Evolutionary conservation across 2,113 vertebrate genomes (phyloP).

Genomic region (Chaetodon auriga): DNA sequence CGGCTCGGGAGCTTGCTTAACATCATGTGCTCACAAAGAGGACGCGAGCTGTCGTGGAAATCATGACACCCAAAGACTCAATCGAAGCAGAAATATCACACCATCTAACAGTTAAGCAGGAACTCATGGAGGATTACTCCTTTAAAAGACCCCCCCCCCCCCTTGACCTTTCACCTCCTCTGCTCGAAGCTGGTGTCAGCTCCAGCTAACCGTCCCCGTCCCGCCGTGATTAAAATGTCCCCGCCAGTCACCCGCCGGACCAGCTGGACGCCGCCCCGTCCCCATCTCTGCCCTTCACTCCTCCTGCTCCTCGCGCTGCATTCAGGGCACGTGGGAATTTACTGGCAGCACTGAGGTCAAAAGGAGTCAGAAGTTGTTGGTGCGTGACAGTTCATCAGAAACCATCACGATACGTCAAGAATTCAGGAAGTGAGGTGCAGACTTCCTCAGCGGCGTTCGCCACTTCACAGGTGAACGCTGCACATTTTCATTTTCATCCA

Average conservation of each 20-base stretch:
- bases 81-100: not conserved
- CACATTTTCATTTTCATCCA: not conserved
- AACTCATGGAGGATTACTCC: not conserved
- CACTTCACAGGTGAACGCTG: not conserved
- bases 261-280: not conserved
- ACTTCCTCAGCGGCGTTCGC: conserved; percentile 8
- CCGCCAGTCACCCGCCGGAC: conserved; percentile 11
- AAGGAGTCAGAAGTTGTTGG: not conserved
- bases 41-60: not conserved
- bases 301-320: conserved; percentile 4
- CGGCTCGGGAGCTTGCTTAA: conserved; percentile 2
- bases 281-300: conserved; percentile 7
- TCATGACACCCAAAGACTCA: too few species aligned
- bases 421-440: conserved; percentile 19
- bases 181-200: conserved; percentile 8
- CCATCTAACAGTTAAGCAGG: not conserved
- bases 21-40: not conserved
- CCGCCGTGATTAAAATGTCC: conserved; percentile 66
- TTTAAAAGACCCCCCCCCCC: not conserved
- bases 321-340: conserved; percentile 31
- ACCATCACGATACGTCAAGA: not conserved
- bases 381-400: not conserved
- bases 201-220: conserved; percentile 32
- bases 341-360: not conserved
- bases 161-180: conserved; percentile 34